These are phyloP conservation scores for Baronia brevicornis DNA, from an alignment of 2,888 invertebrate species.

Conservation along the genomic window DNA sequence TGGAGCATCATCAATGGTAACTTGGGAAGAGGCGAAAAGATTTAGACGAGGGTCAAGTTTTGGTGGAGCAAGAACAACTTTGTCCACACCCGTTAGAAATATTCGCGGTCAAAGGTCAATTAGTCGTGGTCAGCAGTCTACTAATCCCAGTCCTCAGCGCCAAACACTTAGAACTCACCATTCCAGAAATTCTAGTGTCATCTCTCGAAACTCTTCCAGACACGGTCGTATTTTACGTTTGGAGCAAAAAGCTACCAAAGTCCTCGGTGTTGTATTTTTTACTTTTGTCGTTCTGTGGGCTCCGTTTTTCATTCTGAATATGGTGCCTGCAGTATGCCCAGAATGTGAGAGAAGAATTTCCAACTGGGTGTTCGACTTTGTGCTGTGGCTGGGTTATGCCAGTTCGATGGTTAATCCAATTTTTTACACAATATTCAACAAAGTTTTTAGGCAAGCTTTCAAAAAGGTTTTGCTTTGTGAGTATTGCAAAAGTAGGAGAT, in stretches of 20 bases:
- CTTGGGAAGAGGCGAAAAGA: conserved; percentile 81
- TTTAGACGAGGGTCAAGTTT: conserved; percentile 82
- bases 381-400: conserved; percentile 94
- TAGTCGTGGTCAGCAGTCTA: conserved; percentile 41
- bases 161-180: conserved; percentile 81
- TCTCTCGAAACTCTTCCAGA: conserved; percentile 86
- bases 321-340: conserved; percentile 88
- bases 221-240: conserved; percentile 89
- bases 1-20: conserved; percentile 85
- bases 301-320: conserved; percentile 94
- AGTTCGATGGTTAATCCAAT: conserved; percentile 97
- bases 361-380: conserved; percentile 88
- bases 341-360: conserved; percentile 85
- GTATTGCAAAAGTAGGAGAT: conserved; percentile 74
- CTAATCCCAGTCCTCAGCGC: conserved; percentile 52
- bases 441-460: conserved; percentile 93
- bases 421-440: conserved; percentile 97
- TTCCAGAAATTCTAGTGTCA: conserved; percentile 86
- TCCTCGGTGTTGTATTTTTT: conserved; percentile 94
- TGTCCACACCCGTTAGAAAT: conserved; percentile 70
- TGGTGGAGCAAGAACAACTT: conserved; percentile 78
- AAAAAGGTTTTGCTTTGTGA: conserved; percentile 88
- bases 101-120: conserved; percentile 52
- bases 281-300: conserved; percentile 96
- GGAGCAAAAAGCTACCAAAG: conserved; percentile 97